A percentile compares a stretch with the other conserved stretches of the same genome.
phyloP scores from a whole-genome alignment of 2,888 invertebrate species.

The Sarcophaga subvicina region DNA sequence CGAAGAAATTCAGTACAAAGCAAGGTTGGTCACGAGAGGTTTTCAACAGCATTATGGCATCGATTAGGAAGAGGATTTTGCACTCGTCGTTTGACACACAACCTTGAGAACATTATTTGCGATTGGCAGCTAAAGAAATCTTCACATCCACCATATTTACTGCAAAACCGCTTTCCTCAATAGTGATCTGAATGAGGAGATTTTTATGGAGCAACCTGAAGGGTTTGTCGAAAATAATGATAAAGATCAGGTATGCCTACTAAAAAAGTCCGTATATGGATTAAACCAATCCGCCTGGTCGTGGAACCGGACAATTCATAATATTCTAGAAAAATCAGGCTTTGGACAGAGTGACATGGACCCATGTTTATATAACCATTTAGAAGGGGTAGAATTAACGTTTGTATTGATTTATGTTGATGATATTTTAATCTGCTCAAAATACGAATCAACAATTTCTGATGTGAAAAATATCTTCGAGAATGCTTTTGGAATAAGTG shows the following conservation, averaged over 20 bases:
- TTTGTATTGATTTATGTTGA: neutral
- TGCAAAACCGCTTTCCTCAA: too few relatives aligned
- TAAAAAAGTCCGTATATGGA: slow-evolving; percentile 12
- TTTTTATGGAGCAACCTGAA: too few relatives aligned
- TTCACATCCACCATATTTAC: neutral
- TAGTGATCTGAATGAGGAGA: too few relatives aligned
- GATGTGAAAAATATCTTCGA: too few relatives aligned
- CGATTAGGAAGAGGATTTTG: slow-evolving; percentile 27
- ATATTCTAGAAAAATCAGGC: neutral
- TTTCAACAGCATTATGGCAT: slow-evolving; percentile 27
- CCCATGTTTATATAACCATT: slow-evolving; percentile 1
- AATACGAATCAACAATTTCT: neutral
- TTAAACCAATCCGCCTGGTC: neutral
- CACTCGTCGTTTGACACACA: slow-evolving; percentile 28
- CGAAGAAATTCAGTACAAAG: slow-evolving; percentile 9
- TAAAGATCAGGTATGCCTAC: too few relatives aligned
- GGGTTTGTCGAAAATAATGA: too few relatives aligned
- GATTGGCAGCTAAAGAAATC: neutral
- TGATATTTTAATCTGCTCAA: neutral
- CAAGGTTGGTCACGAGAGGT: slow-evolving; percentile 31
- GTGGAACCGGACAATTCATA: too few relatives aligned
- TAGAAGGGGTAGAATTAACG: neutral
- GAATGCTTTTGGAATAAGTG: too few relatives aligned
- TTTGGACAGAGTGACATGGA: slow-evolving; percentile 7
- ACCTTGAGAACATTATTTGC: slow-evolving; percentile 5